Conservation (phyloP, 2,888 invertebrate species). For the Bombylius discolor region DNA sequence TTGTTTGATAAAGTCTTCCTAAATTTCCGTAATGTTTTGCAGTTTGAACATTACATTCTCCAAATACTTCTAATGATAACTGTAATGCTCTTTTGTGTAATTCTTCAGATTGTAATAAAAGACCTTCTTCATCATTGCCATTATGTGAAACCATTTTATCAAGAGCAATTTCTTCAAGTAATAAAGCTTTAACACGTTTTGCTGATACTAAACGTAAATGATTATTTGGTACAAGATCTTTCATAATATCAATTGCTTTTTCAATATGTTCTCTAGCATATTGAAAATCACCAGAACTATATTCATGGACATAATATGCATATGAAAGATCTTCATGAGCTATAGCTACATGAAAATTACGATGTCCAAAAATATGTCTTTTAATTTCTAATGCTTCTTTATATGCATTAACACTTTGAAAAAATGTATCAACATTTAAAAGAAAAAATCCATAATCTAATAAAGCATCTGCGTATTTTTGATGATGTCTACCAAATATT, state of each 20-base stretch:
- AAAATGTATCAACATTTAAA: conserved; percentile 74
- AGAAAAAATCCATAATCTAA: conserved; percentile 85
- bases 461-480: conserved; percentile 70
- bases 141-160: conserved; percentile 46
- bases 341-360: conserved; percentile 77
- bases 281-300: conserved; percentile 74
- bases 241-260: conserved; percentile 68
- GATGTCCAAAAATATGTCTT: conserved; percentile 63
- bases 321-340: conserved; percentile 89
- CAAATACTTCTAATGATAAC: conserved; percentile 69
- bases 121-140: conserved; percentile 41
- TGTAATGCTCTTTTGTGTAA: conserved; percentile 72
- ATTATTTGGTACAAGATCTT: conserved; percentile 63
- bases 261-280: conserved; percentile 73
- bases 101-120: conserved; percentile 66
- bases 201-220: conserved; percentile 80
- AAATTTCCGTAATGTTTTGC: conserved; percentile 94
- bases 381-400: conserved; percentile 64
- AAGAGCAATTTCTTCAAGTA: conserved; percentile 85
- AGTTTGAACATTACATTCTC: conserved; percentile 87
- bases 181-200: conserved; percentile 81
- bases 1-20: conserved; percentile 86
- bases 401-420: conserved; percentile 73
- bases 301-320: conserved; percentile 84
- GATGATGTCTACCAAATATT: conserved; percentile 52